Conservation (phyloP, 2,113 vertebrate genomes). For the Alexandromys fortis region DNA sequence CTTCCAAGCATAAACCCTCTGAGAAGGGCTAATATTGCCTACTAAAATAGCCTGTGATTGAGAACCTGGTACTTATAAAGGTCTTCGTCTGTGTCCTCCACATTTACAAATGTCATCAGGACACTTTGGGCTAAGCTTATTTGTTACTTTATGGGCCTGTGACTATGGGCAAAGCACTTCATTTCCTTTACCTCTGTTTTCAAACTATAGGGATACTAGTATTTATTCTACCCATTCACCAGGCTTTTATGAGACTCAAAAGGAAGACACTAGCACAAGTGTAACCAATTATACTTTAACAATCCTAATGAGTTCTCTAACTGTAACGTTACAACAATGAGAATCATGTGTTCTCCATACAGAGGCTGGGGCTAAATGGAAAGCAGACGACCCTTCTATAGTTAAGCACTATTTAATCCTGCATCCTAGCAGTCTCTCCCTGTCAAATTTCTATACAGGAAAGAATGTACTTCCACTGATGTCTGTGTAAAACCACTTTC, state of each 20-base stretch:
- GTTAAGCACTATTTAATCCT: background rate
- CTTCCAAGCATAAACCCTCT: background rate
- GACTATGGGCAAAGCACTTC: background rate
- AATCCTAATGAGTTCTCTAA: background rate
- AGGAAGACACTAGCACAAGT: background rate
- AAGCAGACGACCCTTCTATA: background rate
- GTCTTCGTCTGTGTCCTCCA: background rate
- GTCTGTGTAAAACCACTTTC: background rate
- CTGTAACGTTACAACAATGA: background rate
- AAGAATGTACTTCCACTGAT: background rate
- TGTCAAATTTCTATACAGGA: background rate
- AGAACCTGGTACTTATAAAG: background rate
- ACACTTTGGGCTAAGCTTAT: background rate
- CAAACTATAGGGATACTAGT: background rate
- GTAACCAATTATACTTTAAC: background rate
- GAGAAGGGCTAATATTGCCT: background rate
- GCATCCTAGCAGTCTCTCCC: background rate
- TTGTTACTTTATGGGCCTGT: background rate
- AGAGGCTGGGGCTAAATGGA: background rate
- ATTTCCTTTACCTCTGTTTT: background rate
- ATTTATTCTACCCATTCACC: background rate
- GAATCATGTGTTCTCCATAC: background rate
- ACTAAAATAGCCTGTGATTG: accelerated
- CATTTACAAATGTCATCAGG: background rate
- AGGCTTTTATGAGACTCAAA: background rate